Evolutionary conservation across 2,888 invertebrate species (phyloP), one percentile per base, ranked within the genome.

Genomic region (Aphrophora alni): DNA sequence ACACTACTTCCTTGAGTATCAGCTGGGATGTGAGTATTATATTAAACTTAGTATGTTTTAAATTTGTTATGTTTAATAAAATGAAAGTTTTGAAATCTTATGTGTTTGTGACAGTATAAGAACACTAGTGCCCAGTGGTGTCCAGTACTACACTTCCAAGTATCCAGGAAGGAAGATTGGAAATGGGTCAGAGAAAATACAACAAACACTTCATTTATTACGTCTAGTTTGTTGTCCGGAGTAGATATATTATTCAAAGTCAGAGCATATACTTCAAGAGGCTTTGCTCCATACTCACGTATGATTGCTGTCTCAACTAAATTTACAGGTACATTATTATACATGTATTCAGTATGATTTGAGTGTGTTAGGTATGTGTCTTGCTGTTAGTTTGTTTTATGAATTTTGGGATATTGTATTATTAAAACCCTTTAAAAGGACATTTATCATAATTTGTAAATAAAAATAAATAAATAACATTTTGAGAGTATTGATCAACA

Each of bases 271-370:
- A 78, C 78, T 28, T 71, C 21, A 14, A 26, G 26, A 7, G 78
- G 78, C 0, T 44, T 28, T 21, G 72, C 27, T 21, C 78, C 78
- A 3, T 59, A 73, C 17, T 78, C 78, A n/a, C 24, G 14, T 72
- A 72, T 59, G 1, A 10, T 59, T 2, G 24, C 17, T 5, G n/a
- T 44, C n/a, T 71, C 77, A n/a, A 38, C 77, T 21, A 12, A 24
- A 26, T 12, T 25, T n/a, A 71, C 7, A 14, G 77, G 77, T 77
- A 17, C n/a, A n/a, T n/a, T n/a, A n/a, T n/a, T n/a, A n/a, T n/a
- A n/a, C n/a, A n/a, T n/a, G n/a, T n/a, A n/a, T n/a, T n/a, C n/a
- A n/a, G n/a, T n/a, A n/a, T n/a, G n/a, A n/a, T n/a, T n/a, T n/a
- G n/a, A n/a, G n/a, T n/a, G n/a, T n/a, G n/a, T n/a, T n/a, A 44